A percentile compares a stretch with the other conserved stretches of the same genome.
Conservation (phyloP, 1,140 invertebrate species). For the Diprion similis region DNA sequence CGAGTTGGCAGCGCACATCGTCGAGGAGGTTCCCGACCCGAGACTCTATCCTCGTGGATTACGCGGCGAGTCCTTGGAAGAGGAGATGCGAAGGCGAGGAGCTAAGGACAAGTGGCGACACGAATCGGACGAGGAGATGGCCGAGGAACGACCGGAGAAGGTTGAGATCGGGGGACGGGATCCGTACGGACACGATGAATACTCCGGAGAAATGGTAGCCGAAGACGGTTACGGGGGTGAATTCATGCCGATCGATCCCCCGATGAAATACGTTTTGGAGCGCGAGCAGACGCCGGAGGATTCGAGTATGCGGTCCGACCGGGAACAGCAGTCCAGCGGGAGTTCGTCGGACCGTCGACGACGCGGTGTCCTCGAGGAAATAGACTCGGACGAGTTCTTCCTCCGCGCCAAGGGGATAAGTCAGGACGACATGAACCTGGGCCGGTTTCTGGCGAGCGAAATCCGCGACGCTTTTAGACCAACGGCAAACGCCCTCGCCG, state of each 20-base stretch:
- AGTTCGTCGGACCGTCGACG: constrained; percentile 61
- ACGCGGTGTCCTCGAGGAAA: constrained; percentile 78
- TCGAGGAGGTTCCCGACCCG: not conserved
- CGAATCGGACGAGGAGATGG: constrained; percentile 22
- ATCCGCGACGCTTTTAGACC: constrained; percentile 79
- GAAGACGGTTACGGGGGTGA: not conserved
- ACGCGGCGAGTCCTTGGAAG: constrained; percentile 32
- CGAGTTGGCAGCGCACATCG: not conserved
- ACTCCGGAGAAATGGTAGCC: not conserved
- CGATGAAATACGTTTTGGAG: not conserved
- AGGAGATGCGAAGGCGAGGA: constrained; percentile 44
- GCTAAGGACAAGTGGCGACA: constrained; percentile 22
- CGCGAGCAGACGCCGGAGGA: constrained; percentile 22
- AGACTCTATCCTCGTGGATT: constrained; percentile 8
- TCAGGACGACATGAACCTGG: constrained; percentile 80
- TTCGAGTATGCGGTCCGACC: constrained; percentile 49
- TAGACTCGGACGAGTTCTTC: constrained; percentile 87
- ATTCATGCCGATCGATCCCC: not conserved
- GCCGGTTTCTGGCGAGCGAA: constrained; percentile 77
- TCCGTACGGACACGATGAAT: constrained; percentile 39
- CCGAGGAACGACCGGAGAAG: constrained; percentile 27
- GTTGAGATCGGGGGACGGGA: constrained; percentile 34
- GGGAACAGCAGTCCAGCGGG: constrained; percentile 59
- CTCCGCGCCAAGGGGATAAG: constrained; percentile 79
- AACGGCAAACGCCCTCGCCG: constrained; percentile 65